These are phyloP conservation scores for Otocyon megalotis DNA, from an alignment of 2,113 vertebrate genomes.

Conservation along the genomic window DNA sequence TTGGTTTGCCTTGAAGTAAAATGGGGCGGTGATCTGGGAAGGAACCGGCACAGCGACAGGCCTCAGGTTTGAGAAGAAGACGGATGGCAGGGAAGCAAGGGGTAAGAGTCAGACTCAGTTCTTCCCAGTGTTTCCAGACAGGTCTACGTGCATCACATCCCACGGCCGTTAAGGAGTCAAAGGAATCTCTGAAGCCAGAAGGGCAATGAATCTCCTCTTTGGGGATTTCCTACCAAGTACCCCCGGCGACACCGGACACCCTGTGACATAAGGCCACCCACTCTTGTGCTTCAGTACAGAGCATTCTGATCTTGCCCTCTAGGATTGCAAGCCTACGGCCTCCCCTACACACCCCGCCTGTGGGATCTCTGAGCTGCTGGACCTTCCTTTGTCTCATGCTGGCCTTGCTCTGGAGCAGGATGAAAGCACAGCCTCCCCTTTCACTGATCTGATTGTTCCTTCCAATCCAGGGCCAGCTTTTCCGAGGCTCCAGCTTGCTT, in stretches of 20 bases:
- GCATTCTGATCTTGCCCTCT: neutral
- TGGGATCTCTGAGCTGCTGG: neutral
- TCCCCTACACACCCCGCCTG: accelerated
- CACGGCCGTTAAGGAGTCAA: neutral
- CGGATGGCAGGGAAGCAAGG: neutral
- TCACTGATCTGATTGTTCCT: neutral
- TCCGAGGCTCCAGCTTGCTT: constrained; percentile 94
- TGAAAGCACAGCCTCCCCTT: neutral
- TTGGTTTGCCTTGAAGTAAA: neutral
- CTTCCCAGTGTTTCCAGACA: neutral
- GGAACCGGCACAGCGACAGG: neutral
- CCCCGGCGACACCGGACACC: accelerated
- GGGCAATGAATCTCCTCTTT: neutral
- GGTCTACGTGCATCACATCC: accelerated
- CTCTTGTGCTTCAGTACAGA: neutral
- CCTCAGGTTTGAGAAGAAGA: neutral
- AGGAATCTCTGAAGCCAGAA: neutral
- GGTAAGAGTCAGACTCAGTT: accelerated
- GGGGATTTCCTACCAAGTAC: neutral
- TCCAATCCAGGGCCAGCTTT: constrained; percentile 90
- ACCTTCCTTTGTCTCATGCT: neutral
- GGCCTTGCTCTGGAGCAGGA: neutral
- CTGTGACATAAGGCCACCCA: neutral
- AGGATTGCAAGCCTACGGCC: no score
- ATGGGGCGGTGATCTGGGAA: neutral